Conservation (phyloP, 2,113 vertebrate species). For the Ailurus styani region DNA sequence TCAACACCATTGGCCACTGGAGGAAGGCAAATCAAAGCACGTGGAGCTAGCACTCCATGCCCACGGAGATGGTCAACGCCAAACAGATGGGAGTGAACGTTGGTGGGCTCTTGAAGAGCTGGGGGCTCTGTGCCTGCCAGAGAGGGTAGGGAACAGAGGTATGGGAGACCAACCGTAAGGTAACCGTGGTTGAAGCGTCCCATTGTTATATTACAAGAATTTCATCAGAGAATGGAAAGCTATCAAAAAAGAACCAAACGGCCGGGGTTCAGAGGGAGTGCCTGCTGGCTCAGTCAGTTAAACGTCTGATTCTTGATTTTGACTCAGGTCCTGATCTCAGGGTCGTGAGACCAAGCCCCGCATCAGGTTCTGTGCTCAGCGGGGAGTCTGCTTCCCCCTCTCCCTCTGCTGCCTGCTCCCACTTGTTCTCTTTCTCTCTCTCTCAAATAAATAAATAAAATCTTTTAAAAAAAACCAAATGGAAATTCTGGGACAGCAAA, state of each 20-base stretch:
- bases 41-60: neutral
- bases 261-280: neutral
- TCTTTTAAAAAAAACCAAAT: neutral
- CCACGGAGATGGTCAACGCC: fast-evolving
- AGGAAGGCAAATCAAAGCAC: neutral
- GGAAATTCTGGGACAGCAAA: neutral
- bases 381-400: neutral
- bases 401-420: neutral
- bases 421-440: neutral
- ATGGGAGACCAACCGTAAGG: neutral
- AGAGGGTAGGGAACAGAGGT: neutral
- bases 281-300: neutral
- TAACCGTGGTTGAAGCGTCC: neutral
- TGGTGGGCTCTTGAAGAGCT: fast-evolving
- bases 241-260: neutral
- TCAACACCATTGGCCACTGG: neutral
- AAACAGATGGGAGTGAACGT: neutral
- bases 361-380: neutral
- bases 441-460: neutral
- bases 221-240: neutral
- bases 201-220: neutral
- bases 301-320: no score
- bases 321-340: no score
- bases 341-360: no score
- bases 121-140: no score